A percentile compares a stretch with the other conserved stretches of the same genome.
phyloP scores from a whole-genome alignment of 2,797 vertebrate species.

The Acomys russatus region DNA sequence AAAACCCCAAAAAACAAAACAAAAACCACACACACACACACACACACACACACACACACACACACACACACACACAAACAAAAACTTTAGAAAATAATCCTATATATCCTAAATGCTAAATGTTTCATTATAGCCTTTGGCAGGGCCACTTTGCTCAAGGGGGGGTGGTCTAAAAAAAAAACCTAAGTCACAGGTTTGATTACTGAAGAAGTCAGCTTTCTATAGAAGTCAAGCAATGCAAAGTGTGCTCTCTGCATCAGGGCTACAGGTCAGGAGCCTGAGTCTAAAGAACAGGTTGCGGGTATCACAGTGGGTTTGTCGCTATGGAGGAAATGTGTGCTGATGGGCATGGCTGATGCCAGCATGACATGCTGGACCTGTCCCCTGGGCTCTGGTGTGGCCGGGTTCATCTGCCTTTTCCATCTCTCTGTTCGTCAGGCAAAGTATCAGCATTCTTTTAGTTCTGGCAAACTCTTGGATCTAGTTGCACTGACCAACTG shows the following conservation, averaged over 20 bases:
- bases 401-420: neutral
- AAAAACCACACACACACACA: too few relatives aligned
- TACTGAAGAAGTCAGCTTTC: neutral
- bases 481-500: neutral
- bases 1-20: too few relatives aligned
- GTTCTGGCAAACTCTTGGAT: neutral
- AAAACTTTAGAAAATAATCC: neutral
- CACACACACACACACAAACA: too few relatives aligned
- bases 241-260: neutral
- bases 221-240: neutral
- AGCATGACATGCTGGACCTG: neutral
- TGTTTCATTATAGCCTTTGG: neutral
- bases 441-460: neutral
- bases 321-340: neutral
- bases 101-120: neutral
- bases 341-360: neutral
- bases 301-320: neutral
- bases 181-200: neutral
- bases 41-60: too few relatives aligned
- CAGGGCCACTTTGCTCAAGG: neutral
- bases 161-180: neutral
- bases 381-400: neutral
- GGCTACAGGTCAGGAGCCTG: neutral
- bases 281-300: neutral
- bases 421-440: neutral